phyloP scores from a whole-genome alignment of 2,113 vertebrate species.

The Phylloscopus whistleri region DNA sequence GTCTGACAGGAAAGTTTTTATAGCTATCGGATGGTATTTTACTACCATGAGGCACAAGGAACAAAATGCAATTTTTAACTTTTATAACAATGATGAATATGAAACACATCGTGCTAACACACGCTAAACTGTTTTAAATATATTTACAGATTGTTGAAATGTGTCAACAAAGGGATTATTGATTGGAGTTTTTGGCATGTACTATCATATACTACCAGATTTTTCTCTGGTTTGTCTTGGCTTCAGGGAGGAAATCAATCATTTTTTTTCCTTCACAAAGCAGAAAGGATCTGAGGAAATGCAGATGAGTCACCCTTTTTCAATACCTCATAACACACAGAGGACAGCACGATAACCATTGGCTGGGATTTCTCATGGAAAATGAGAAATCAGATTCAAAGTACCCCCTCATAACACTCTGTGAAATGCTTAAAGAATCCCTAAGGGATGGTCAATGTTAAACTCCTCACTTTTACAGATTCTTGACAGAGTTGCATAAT shows the following conservation, averaged over 20 bases:
- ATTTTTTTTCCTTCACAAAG: not conserved
- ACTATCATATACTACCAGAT: not conserved
- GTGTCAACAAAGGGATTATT: not conserved
- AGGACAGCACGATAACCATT: not conserved
- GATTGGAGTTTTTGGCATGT: not conserved
- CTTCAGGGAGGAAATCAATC: not conserved
- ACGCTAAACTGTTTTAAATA: not conserved
- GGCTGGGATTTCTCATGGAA: not conserved
- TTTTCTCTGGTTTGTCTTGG: not conserved
- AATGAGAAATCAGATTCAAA: not conserved
- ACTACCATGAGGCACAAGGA: not conserved
- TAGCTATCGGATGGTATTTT: not conserved
- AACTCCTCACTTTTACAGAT: not conserved
- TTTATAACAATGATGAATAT: not conserved
- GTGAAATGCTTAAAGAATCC: not conserved
- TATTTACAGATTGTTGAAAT: not conserved
- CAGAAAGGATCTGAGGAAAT: not conserved
- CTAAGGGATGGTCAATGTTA: accelerated
- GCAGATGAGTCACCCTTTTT: not conserved
- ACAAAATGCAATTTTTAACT: not conserved
- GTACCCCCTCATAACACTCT: not conserved
- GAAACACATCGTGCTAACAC: not conserved
- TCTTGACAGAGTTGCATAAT: not conserved
- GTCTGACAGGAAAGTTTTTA: not conserved
- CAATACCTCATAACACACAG: not conserved